A percentile compares a stretch with the other conserved stretches of the same genome.
Evolutionary conservation across 2,888 invertebrate species (phyloP).

Genomic region (Stomorhina lunata): DNA sequence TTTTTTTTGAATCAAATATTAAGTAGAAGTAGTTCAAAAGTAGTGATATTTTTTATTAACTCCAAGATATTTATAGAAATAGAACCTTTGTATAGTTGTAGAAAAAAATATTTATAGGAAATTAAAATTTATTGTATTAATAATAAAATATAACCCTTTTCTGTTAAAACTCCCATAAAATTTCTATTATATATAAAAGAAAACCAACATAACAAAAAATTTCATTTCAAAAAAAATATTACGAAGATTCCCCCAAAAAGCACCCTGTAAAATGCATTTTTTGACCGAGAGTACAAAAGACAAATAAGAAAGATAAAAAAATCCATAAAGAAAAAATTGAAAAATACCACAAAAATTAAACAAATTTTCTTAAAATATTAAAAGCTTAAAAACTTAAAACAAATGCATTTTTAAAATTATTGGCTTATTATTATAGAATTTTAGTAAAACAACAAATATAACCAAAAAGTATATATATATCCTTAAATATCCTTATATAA

Average conservation of each 20-base stretch:
- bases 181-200: conserved; percentile 35
- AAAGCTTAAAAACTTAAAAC: background rate
- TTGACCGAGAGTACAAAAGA: conserved; percentile 78
- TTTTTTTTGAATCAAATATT: background rate
- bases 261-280: conserved; percentile 79
- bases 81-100: background rate
- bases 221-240: conserved; percentile 57
- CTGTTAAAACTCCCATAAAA: conserved; percentile 66
- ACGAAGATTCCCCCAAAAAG: conserved; percentile 68
- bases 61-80: background rate
- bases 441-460: conserved; percentile 1
- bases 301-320: conserved; percentile 51
- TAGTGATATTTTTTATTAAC: conserved; percentile 41
- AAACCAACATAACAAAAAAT: conserved; percentile 32
- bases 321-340: conserved; percentile 25
- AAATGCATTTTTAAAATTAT: background rate
- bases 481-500: no score
- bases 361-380: conserved; percentile 33
- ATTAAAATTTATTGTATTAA: conserved; percentile 53
- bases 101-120: conserved; percentile 18
- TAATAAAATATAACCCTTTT: conserved; percentile 60
- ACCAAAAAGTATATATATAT: conserved; percentile 19
- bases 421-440: background rate
- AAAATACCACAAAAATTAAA: background rate
- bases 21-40: background rate